phyloP scores from a whole-genome alignment of 2,113 vertebrate genomes.

The Monopterus albus region DNA sequence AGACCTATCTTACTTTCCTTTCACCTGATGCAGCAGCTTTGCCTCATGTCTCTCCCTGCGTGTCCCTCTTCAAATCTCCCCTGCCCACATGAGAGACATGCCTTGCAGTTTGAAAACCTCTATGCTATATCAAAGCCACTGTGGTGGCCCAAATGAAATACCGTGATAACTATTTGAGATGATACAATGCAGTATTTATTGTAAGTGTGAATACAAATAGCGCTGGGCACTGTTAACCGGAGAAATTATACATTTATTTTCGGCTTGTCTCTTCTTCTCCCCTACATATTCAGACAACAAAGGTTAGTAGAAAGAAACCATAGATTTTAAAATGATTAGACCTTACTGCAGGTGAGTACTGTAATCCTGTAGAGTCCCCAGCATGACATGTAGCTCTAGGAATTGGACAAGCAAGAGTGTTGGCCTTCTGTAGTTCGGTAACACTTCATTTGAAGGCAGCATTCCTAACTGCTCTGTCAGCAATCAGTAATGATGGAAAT shows the following conservation, averaged over 20 bases:
- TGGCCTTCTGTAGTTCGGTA: constrained; percentile 83
- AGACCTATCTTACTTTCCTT: no score
- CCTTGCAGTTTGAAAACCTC: constrained; percentile 58
- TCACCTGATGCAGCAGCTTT: neutral
- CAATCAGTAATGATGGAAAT: constrained; percentile 71
- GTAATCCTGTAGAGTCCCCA: constrained; percentile 78
- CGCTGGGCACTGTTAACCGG: constrained; percentile 54
- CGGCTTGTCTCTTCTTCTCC: constrained; percentile 85
- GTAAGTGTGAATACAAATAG: constrained; percentile 37
- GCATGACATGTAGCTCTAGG: constrained; percentile 81
- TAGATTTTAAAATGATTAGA: constrained; percentile 83
- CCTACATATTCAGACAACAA: constrained; percentile 85
- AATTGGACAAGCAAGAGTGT: constrained; percentile 82
- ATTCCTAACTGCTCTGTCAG: constrained; percentile 73
- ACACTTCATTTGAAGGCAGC: constrained; percentile 86
- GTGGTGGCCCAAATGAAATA: constrained; percentile 31
- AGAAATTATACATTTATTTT: constrained; percentile 81
- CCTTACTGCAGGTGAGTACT: constrained; percentile 84
- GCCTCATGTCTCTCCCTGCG: no score
- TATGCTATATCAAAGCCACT: constrained; percentile 29
- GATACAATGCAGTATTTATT: constrained; percentile 25
- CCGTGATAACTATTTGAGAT: constrained; percentile 32
- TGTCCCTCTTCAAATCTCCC: neutral
- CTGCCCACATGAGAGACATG: neutral
- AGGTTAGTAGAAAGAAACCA: constrained; percentile 84